Conservation (phyloP, 2,797 vertebrate genomes). For the Gymnocypris eckloni region DNA sequence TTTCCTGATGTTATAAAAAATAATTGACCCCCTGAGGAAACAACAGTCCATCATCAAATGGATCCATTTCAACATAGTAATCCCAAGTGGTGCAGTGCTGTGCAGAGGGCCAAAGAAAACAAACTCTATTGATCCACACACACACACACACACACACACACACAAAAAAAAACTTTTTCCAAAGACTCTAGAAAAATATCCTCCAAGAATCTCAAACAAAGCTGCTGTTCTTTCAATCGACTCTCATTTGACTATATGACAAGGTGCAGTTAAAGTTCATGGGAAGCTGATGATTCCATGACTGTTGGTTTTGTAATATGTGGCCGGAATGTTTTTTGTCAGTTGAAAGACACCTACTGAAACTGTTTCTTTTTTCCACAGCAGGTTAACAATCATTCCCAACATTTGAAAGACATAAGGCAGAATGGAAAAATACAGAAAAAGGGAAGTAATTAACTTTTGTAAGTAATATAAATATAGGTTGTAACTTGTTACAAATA, state of each 20-base stretch:
- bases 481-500: neutral
- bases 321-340: slow-evolving; percentile 35
- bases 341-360: slow-evolving; percentile 10
- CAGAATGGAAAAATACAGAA: slow-evolving; percentile 6
- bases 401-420: neutral
- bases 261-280: slow-evolving; percentile 52
- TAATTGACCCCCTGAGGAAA: slow-evolving; percentile 42
- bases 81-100: slow-evolving; percentile 45
- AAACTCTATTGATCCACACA: slow-evolving; percentile 52
- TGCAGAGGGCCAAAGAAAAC: slow-evolving; percentile 54
- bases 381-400: neutral
- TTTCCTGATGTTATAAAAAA: slow-evolving; percentile 41
- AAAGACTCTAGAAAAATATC: slow-evolving; percentile 51
- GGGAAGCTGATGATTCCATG: slow-evolving; percentile 26
- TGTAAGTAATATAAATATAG: neutral
- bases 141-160: neutral
- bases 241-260: slow-evolving; percentile 53
- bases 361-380: slow-evolving; percentile 20
- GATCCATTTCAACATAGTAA: slow-evolving; percentile 56
- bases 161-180: too few species aligned
- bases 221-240: slow-evolving; percentile 48
- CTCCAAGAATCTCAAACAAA: slow-evolving; percentile 55
- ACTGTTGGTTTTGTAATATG: slow-evolving; percentile 34
- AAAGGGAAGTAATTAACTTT: neutral
- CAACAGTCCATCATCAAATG: slow-evolving; percentile 46